phyloP scores from a whole-genome alignment of 2,888 invertebrate species.

The Myopa testacea region DNA sequence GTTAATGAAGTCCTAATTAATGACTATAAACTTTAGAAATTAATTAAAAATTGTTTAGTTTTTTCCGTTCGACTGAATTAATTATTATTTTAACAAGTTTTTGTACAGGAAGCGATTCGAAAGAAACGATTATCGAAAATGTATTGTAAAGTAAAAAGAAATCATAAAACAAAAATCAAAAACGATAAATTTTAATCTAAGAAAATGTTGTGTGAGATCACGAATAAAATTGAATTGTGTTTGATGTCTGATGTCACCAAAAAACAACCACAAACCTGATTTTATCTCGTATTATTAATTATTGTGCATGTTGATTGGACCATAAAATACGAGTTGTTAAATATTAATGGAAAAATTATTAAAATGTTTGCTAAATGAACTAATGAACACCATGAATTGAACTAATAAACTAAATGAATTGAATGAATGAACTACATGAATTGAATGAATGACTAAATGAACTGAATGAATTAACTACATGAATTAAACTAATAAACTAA shows the following conservation, averaged over 20 bases:
- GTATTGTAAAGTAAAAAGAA: background rate
- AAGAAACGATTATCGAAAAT: background rate
- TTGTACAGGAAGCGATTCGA: too few relatives aligned
- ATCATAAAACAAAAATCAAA: background rate
- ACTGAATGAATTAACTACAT: too few relatives aligned
- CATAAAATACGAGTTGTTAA: slow-evolving; percentile 7
- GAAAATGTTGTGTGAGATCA: background rate
- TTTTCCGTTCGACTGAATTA: background rate
- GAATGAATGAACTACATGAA: too few relatives aligned
- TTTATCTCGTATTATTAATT: slow-evolving; percentile 17
- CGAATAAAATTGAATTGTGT: background rate
- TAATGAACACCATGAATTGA: background rate
- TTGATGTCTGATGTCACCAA: background rate
- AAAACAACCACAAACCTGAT: background rate
- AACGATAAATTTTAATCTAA: slow-evolving; percentile 8
- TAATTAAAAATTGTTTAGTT: background rate
- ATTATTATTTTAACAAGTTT: too few relatives aligned
- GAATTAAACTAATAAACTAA: too few relatives aligned
- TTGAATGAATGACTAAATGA: too few relatives aligned
- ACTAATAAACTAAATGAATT: too few relatives aligned
- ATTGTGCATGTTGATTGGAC: slow-evolving; percentile 1
- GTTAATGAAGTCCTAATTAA: background rate
- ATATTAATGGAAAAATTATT: slow-evolving; percentile 19
- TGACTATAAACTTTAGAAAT: background rate
- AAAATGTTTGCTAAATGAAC: background rate